Base-by-base conservation (phyloP, 2,113 vertebrate genomes). In the Piprites chloris region DNA sequence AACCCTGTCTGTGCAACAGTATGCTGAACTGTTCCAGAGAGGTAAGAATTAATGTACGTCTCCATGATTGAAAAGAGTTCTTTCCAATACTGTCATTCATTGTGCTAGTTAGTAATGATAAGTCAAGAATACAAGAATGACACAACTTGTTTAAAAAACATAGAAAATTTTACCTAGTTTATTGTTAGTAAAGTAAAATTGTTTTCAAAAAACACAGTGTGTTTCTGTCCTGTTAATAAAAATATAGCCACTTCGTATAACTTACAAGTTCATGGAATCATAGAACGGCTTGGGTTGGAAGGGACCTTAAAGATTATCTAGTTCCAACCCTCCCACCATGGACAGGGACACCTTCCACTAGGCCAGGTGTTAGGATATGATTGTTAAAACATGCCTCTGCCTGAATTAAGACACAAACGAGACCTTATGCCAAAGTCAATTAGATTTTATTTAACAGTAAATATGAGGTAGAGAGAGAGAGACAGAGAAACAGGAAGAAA, bases 121-220 rank as follows among this genome's bases (percentile, higher is more conserved):
- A 79, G 22, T 9, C 23, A 85, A 46, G 28, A 41, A 23, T 35
- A 68, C 9, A 73, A 52, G 12, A 58, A 63, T 39, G 3, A 65
- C 10, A 56, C 9, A 63, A 59, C 23, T 35, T 41, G 4, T 59
- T 62, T 39, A 42, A 67, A 17, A 86, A 67, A 2, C 22, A 41
- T 2, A 11, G 10, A 15, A 67, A 86, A 53, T 6, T 17, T 61
- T 50, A 42, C 46, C 28, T 80, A 55, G 10, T 14, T 61, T 47
- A 17, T 42, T 47, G 19, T 26, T 35, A 50, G 6, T 17, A 59
- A 87, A 68, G 41, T 63, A 53, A n/a, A 78, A n/a, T 24, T 4
- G 0, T 56, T 90, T 66, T 19, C 3, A 41, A 61, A 85, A 77
- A 33, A 33, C 24, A 0, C 14, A 52, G 0, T 26, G 14, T 1